Evolutionary conservation across 2,888 invertebrate genomes (phyloP).

Genomic region (Agrochola macilenta): DNA sequence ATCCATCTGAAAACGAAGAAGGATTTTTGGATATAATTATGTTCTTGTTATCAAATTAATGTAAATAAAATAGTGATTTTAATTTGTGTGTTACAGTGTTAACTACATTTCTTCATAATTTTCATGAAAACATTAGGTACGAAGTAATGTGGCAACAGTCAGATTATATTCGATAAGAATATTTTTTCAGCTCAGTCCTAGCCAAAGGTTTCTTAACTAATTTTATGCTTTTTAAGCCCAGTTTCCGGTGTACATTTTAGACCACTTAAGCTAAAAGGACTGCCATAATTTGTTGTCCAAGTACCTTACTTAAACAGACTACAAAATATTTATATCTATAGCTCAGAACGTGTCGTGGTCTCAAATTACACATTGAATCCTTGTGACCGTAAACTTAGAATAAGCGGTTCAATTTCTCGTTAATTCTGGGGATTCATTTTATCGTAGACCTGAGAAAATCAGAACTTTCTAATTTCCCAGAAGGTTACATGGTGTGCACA

Average conservation of each 20-base stretch:
- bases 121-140: too few relatives aligned
- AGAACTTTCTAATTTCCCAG: conserved; percentile 30
- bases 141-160: too few relatives aligned
- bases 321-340: neutral
- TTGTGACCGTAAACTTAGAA: neutral
- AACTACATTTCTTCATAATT: too few relatives aligned
- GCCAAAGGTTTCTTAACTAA: neutral
- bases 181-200: neutral
- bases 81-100: too few relatives aligned
- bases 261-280: neutral
- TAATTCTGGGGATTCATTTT: neutral
- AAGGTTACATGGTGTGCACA: neutral
- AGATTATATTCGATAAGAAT: neutral
- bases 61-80: too few relatives aligned
- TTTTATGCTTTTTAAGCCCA: too few relatives aligned
- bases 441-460: neutral
- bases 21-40: neutral
- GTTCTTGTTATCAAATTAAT: neutral
- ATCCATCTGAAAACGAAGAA: conserved; percentile 93
- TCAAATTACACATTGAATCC: neutral
- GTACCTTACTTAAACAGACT: neutral
- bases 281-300: neutral
- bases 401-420: neutral
- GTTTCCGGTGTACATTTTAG: neutral
- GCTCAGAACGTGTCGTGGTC: neutral